These are phyloP conservation scores for Dolichomitus sp. DNA, from an alignment of 2,888 invertebrate genomes.

Conservation along the genomic window DNA sequence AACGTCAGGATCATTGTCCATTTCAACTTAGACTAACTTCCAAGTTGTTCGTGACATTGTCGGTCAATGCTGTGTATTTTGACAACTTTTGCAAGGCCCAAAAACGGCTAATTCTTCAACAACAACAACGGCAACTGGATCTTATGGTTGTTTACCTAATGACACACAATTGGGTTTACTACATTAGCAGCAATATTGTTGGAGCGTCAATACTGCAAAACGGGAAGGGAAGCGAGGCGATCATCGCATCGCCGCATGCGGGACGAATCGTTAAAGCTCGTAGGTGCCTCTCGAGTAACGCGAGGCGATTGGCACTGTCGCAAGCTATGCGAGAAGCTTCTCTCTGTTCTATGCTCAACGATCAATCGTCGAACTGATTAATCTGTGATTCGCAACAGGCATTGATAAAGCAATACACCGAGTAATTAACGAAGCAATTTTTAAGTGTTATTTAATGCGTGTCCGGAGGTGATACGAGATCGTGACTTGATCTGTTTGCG, in stretches of 20 bases:
- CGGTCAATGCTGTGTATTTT: not conserved
- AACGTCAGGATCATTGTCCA: not conserved
- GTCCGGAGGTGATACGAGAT: not conserved
- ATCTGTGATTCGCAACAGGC: conserved; percentile 8
- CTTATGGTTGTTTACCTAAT: not conserved
- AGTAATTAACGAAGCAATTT: conserved; percentile 62
- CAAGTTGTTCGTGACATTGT: not conserved
- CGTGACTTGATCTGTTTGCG: not conserved
- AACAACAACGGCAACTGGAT: not conserved
- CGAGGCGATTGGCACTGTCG: not conserved
- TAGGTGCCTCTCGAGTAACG: not conserved
- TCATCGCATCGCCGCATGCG: conserved; percentile 11
- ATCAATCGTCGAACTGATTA: conserved; percentile 14
- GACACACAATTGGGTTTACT: not conserved
- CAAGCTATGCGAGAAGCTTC: not conserved
- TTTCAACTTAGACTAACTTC: not conserved
- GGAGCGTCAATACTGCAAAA: conserved; percentile 5
- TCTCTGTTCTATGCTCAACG: not conserved
- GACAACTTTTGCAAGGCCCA: not conserved
- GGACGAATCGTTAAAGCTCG: conserved; percentile 38
- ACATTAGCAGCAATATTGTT: not conserved
- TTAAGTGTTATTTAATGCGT: conserved; percentile 62
- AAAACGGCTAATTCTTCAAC: not conserved
- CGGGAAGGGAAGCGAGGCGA: not conserved
- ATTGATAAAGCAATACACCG: conserved; percentile 15